A percentile compares a stretch with the other conserved stretches of the same genome.
These are phyloP conservation scores for Oophaga sylvatica DNA, from an alignment of 2,797 vertebrate species.

Conservation along the genomic window DNA sequence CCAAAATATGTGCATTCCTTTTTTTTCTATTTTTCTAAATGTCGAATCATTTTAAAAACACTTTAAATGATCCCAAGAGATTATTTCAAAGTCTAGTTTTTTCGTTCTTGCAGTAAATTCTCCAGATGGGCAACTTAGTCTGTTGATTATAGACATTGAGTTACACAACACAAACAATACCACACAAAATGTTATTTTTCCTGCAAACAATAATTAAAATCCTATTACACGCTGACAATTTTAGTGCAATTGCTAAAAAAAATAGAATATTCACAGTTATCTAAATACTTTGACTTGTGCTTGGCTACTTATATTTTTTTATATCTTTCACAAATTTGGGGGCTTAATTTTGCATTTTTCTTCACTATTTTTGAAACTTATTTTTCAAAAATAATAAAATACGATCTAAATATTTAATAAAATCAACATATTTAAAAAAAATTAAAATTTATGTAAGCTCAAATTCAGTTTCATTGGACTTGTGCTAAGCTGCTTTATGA, in stretches of 20 bases:
- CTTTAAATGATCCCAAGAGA: constrained; percentile 62
- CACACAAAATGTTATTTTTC: constrained; percentile 41
- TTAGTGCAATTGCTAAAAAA: constrained; percentile 22
- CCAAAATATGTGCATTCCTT: constrained; percentile 63
- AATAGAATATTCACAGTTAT: constrained; percentile 17
- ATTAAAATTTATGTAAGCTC: background rate
- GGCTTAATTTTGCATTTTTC: background rate
- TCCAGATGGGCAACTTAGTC: constrained; percentile 69
- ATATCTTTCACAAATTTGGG: background rate
- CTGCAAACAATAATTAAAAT: constrained; percentile 34
- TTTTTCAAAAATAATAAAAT: background rate
- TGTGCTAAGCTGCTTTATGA: background rate
- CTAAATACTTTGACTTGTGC: constrained; percentile 7
- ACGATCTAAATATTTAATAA: background rate
- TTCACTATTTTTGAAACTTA: background rate
- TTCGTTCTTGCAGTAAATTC: constrained; percentile 68
- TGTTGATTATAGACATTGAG: constrained; percentile 49
- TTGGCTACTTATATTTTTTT: background rate
- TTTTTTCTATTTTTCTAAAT: constrained; percentile 25
- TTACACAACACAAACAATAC: constrained; percentile 41
- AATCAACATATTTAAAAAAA: background rate
- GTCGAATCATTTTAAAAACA: constrained; percentile 61
- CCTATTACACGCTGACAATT: constrained; percentile 19
- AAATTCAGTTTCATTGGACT: no score
- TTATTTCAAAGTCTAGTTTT: constrained; percentile 63